Evolutionary conservation across 2,113 vertebrate species (phyloP), one percentile per base, ranked within the genome.

Genomic region (Glaucidium brasilianum): DNA sequence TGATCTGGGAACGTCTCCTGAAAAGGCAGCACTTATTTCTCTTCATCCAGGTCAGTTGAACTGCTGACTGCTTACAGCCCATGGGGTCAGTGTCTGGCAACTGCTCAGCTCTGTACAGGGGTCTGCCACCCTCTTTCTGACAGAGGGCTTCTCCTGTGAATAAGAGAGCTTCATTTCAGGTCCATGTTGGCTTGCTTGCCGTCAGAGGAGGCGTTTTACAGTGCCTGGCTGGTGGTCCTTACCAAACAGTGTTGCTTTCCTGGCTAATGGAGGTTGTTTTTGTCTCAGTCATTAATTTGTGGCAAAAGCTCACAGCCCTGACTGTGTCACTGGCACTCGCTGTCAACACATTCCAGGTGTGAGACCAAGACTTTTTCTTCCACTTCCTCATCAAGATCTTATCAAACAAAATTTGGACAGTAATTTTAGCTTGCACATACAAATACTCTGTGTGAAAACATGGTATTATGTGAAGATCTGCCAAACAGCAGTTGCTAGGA

Each of bases 191-290:
- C 27, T 69, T 39, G 4, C 35, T 56, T 72, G 11, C 10, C 32
- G 50, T 63, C 6, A 2, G 6, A 69, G 39, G 25, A 58, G 2
- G 0, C 2, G 4, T 60, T 55, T 56, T 39, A 20, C 8, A 22
- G 18, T 20, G 37, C 6, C 34, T 52, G 13, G 11, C 39, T 82
- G 5, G 6, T 30, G 53, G 18, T 34, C 37, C 20, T 92, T 43
- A 43, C 34, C 21, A 68, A 76, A 34, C 11, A 77, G 34, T n/a
- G 16, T 6, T 35, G 15, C 13, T 37, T 3, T 84, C 25, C 32
- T 2, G 1, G 34, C 13, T 63, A 21, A 10, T 5, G 12, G 34
- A 69, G 15, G 12, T 29, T 0, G 0, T 47, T 72, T 84, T 8
- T 71, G 23, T 43, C 73, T 19, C 2, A 1, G 17, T 37, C 41